These are phyloP conservation scores for Melinopterus prodromus DNA, from an alignment of 2,888 invertebrate genomes.

Conservation along the genomic window DNA sequence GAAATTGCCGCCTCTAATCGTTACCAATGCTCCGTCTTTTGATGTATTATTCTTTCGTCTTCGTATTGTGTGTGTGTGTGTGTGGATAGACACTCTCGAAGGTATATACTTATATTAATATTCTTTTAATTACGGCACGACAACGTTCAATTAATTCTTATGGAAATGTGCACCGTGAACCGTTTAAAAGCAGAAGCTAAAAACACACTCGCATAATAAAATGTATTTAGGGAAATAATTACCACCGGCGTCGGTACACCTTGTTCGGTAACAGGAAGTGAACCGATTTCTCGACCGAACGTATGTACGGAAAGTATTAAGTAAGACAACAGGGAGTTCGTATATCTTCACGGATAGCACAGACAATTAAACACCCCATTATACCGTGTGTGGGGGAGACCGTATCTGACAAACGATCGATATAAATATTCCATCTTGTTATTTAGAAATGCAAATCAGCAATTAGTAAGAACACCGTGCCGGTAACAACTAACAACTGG, in stretches of 20 bases:
- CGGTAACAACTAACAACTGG: background rate
- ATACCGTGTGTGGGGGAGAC: conserved; percentile 43
- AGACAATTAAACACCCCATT: conserved; percentile 57
- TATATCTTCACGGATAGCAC: conserved; percentile 47
- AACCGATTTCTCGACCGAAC: conserved; percentile 50
- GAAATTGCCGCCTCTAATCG: background rate
- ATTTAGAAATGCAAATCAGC: conserved; percentile 38
- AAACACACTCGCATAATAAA: conserved; percentile 24
- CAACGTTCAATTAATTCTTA: conserved; percentile 24
- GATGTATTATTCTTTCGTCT: too few relatives aligned
- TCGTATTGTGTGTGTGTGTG: too few relatives aligned
- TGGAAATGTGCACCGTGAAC: conserved; percentile 18
- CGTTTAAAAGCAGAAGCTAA: conserved; percentile 17
- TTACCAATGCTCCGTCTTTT: too few relatives aligned
- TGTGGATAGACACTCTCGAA: too few relatives aligned
- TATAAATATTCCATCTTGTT: conserved; percentile 17
- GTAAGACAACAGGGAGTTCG: background rate
- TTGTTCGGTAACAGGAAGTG: conserved; percentile 47
- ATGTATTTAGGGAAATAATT: conserved; percentile 33
- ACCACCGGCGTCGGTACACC: conserved; percentile 5
- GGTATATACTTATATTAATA: conserved; percentile 17
- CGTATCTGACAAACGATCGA: background rate
- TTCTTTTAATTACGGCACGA: conserved; percentile 12
- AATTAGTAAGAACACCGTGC: background rate
- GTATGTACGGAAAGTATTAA: conserved; percentile 14